Evolutionary conservation across 2,113 vertebrate genomes (phyloP).

Genomic region (Scatophagus argus): DNA sequence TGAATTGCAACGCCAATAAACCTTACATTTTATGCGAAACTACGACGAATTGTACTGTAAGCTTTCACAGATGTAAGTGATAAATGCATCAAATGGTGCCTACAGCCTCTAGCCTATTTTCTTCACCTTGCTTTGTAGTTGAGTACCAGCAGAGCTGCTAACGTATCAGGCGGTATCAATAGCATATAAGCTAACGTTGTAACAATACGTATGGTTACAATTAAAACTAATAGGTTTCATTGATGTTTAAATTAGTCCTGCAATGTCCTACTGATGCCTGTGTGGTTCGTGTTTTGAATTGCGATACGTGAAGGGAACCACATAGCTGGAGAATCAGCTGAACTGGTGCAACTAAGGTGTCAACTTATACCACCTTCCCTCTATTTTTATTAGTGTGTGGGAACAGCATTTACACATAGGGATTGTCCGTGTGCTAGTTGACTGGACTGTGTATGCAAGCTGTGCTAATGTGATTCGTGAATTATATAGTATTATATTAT

Average conservation of each 20-base stretch:
- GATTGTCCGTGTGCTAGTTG: not conserved
- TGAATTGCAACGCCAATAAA: not conserved
- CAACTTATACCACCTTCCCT: not conserved
- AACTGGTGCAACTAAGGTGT: constrained; percentile 9
- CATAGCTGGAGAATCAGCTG: not conserved
- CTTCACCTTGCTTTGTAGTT: not conserved
- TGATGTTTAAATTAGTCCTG: not conserved
- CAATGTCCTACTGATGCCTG: constrained; percentile 24
- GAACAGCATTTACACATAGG: not conserved
- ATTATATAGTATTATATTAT: too few relatives aligned
- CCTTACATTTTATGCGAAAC: not conserved
- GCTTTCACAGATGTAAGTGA: not conserved
- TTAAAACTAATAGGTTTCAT: not conserved
- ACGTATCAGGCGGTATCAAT: not conserved
- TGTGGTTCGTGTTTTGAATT: not conserved
- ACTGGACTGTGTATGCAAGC: not conserved
- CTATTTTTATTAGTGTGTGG: not conserved
- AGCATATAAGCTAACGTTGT: not conserved
- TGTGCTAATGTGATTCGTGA: not conserved
- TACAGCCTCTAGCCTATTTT: not conserved
- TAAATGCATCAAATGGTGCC: not conserved
- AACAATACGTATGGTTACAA: not conserved
- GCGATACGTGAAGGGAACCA: not conserved
- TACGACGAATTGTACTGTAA: not conserved
- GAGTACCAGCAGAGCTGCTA: not conserved